These are phyloP conservation scores for Idris sp. DNA, from an alignment of 1,140 invertebrate genomes.

Conservation along the genomic window DNA sequence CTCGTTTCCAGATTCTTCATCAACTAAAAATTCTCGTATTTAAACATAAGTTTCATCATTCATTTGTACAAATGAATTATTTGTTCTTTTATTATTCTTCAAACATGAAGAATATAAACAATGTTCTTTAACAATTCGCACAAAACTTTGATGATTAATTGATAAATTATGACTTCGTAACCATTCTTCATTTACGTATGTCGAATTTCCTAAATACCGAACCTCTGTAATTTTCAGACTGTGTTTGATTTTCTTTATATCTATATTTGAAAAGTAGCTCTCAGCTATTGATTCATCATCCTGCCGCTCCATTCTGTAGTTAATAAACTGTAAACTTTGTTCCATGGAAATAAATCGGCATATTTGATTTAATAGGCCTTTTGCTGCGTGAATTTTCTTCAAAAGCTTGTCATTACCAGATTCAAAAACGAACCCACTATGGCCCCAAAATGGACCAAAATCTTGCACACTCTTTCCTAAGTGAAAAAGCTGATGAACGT, in stretches of 20 bases:
- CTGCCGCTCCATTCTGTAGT: conserved; percentile 2
- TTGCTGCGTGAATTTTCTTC: conserved; percentile 29
- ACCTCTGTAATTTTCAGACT: conserved; percentile 1
- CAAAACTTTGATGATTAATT: neutral
- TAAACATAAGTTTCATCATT: neutral
- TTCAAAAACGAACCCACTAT: conserved; percentile 20
- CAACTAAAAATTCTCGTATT: conserved; percentile 3
- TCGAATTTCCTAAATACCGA: conserved; percentile 8
- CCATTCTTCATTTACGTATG: neutral
- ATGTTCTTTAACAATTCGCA: conserved; percentile 20
- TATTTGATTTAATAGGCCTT: conserved; percentile 17
- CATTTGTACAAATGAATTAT: conserved; percentile 14
- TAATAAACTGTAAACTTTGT: conserved; percentile 16
- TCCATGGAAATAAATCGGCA: conserved; percentile 2
- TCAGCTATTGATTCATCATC: conserved; percentile 1
- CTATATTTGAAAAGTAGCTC: neutral
- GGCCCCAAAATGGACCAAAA: conserved; percentile 15
- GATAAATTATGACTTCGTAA: conserved; percentile 1
- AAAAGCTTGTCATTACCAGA: conserved; percentile 13
- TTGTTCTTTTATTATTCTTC: conserved; percentile 13
- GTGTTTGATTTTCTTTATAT: conserved; percentile 3
- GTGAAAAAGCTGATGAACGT: conserved; percentile 35
- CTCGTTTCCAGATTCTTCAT: conserved; percentile 2
- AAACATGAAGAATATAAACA: conserved; percentile 14
- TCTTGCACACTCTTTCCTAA: conserved; percentile 21